These are phyloP conservation scores for Epinephelus awoara DNA, from an alignment of 2,797 vertebrate genomes.

Conservation along the genomic window DNA sequence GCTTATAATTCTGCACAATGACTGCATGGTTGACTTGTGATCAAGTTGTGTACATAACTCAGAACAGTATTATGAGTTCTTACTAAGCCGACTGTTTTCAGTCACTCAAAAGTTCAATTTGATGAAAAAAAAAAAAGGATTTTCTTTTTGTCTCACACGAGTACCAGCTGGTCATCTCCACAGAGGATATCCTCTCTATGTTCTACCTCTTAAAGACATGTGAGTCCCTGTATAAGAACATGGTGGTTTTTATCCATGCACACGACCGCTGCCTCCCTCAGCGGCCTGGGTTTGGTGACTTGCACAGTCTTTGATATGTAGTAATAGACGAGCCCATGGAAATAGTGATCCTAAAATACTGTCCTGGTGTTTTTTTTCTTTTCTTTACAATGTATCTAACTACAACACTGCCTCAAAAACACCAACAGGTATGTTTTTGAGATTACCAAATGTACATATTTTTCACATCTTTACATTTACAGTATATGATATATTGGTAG, in stretches of 20 bases:
- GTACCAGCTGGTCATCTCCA: conserved; percentile 49
- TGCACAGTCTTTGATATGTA: conserved; percentile 83
- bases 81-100: conserved; percentile 71
- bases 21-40: conserved; percentile 66
- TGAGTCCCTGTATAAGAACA: conserved; percentile 65
- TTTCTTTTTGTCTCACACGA: conserved; percentile 44
- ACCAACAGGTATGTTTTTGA: conserved; percentile 88
- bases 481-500: conserved; percentile 83
- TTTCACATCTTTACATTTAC: conserved; percentile 88
- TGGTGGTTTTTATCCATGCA: conserved; percentile 75
- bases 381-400: conserved; percentile 77
- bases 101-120: conserved; percentile 61
- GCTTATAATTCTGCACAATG: conserved; percentile 73
- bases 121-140: conserved; percentile 26
- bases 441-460: conserved; percentile 95
- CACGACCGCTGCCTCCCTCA: conserved; percentile 52
- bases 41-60: conserved; percentile 67
- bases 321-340: conserved; percentile 79
- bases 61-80: conserved; percentile 70
- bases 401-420: conserved; percentile 84
- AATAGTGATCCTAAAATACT: conserved; percentile 76
- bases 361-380: conserved; percentile 56
- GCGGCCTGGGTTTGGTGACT: conserved; percentile 65
- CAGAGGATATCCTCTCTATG: conserved; percentile 56
- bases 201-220: conserved; percentile 65